These are phyloP conservation scores for Sarcoramphus papa DNA, from an alignment of 2,797 vertebrate species.

Conservation along the genomic window DNA sequence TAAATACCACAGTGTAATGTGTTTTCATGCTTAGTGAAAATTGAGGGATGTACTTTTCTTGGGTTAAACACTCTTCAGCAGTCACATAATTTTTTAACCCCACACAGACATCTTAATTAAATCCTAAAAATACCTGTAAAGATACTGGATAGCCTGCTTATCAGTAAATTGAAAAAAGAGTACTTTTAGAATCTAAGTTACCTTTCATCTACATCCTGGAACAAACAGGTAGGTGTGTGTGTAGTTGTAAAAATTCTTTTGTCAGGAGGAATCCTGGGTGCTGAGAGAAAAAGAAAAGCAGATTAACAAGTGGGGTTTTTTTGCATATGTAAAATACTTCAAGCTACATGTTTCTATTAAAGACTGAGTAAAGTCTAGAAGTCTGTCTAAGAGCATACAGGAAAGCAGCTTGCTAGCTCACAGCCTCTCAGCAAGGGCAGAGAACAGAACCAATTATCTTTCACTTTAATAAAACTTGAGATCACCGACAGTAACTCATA, in stretches of 20 bases:
- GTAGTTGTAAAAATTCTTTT: constrained; percentile 97
- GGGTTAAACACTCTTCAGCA: background rate
- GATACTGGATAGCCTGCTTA: background rate
- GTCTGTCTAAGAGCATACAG: background rate
- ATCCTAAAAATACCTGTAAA: background rate
- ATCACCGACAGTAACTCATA: background rate
- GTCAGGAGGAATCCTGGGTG: constrained; percentile 92
- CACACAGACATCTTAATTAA: background rate
- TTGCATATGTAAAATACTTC: background rate
- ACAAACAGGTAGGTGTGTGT: constrained; percentile 90
- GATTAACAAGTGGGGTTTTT: background rate
- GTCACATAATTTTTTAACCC: background rate
- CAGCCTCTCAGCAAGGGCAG: background rate
- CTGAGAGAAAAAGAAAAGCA: constrained; percentile 69
- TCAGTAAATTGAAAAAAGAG: background rate
- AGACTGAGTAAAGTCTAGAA: background rate
- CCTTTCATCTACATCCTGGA: constrained; percentile 96
- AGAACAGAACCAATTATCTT: background rate
- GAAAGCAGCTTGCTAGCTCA: background rate
- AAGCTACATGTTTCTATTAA: background rate
- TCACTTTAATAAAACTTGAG: background rate
- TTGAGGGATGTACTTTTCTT: background rate
- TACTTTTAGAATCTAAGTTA: constrained; percentile 47
- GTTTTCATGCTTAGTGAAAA: background rate
- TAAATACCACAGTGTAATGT: background rate